A percentile compares a stretch with the other conserved stretches of the same genome.
phyloP scores from a whole-genome alignment of 2,888 invertebrate species.

The Lepidocyrtoides sp. region DNA sequence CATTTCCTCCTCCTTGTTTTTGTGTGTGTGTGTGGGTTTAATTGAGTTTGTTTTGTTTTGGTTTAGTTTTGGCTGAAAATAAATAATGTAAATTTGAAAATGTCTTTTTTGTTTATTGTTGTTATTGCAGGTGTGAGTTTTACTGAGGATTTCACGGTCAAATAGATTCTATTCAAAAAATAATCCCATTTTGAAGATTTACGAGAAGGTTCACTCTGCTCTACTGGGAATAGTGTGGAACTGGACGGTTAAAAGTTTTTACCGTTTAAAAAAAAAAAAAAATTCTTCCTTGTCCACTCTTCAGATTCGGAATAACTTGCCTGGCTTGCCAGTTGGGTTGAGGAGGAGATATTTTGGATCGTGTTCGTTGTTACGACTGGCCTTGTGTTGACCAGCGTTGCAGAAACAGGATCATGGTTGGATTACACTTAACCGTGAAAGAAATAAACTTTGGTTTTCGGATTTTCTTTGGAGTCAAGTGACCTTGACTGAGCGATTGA shows the following conservation, averaged over 20 bases:
- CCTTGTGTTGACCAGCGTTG: conserved; percentile 54
- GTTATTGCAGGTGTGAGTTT: not conserved
- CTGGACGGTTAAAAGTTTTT: too few species aligned
- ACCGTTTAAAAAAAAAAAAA: too few species aligned
- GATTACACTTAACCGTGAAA: conserved; percentile 65
- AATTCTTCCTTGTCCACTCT: not conserved
- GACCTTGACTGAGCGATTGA: too few species aligned
- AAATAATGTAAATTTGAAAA: not conserved
- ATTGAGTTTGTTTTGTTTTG: not conserved
- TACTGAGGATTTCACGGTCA: not conserved
- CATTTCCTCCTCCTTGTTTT: not conserved
- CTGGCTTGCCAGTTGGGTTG: too few species aligned
- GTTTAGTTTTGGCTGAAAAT: too few species aligned
- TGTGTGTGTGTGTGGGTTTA: too few species aligned
- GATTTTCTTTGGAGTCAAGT: conserved; percentile 73
- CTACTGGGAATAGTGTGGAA: not conserved
- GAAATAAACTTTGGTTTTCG: conserved; percentile 68
- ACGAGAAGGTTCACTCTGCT: not conserved
- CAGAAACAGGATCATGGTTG: conserved; percentile 68
- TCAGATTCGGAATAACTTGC: not conserved
- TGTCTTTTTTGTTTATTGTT: not conserved
- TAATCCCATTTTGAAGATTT: not conserved
- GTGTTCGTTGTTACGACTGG: conserved; percentile 37
- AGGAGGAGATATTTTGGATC: too few species aligned
- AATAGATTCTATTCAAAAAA: too few species aligned